Conservation (phyloP, 2,888 invertebrate genomes). For the Eilema griseolum region DNA sequence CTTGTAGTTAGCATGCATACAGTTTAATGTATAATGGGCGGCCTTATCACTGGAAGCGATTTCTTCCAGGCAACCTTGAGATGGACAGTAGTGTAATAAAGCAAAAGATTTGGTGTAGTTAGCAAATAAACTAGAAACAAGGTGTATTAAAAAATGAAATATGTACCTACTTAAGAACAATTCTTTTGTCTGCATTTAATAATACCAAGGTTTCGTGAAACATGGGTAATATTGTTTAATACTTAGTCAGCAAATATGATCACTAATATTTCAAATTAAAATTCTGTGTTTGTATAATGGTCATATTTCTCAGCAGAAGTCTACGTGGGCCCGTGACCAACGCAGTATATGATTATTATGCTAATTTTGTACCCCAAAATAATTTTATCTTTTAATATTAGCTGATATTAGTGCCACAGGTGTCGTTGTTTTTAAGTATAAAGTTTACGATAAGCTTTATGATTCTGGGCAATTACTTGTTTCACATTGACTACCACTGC, state of each 20-base stretch:
- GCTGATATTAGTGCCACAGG: constrained; percentile 33
- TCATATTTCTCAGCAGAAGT: constrained; percentile 6
- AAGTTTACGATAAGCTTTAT: constrained; percentile 6
- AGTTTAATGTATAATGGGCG: no score
- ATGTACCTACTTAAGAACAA: no score
- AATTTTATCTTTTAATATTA: constrained; percentile 26
- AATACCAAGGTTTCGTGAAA: neutral
- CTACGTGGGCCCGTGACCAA: constrained; percentile 1
- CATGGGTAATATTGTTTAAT: no score
- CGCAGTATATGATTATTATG: constrained; percentile 30
- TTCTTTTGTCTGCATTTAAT: no score
- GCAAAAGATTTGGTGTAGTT: no score
- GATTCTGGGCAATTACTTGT: neutral
- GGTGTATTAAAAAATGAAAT: no score
- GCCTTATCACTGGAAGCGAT: no score
- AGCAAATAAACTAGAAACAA: no score
- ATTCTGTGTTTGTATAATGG: neutral
- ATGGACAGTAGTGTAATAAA: no score
- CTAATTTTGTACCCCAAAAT: constrained; percentile 33
- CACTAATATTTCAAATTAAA: neutral
- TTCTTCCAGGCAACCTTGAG: no score
- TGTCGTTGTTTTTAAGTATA: constrained; percentile 25
- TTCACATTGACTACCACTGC: neutral
- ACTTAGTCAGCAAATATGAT: neutral
- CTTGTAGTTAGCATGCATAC: no score